phyloP scores from a whole-genome alignment of 2,888 invertebrate genomes.

The Lacanobia oleracea region DNA sequence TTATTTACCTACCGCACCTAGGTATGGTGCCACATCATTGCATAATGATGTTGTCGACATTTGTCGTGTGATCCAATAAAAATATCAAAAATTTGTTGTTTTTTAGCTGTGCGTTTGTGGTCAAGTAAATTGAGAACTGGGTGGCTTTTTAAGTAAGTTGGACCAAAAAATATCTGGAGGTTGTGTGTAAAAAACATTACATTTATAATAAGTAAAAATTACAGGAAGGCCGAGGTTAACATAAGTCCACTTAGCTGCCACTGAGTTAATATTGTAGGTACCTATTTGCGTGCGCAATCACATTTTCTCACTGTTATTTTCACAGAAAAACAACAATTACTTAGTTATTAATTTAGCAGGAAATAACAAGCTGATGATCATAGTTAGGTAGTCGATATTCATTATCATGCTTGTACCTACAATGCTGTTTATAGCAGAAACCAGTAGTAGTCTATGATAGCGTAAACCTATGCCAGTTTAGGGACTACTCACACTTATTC shows the following conservation, averaged over 20 bases:
- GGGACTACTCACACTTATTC: too few relatives aligned
- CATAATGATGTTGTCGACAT: too few relatives aligned
- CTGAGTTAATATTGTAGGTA: slow-evolving; percentile 2
- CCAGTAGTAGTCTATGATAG: too few relatives aligned
- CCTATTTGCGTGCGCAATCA: not conserved
- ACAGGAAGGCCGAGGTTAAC: slow-evolving; percentile 10
- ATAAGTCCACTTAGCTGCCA: not conserved
- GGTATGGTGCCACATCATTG: too few relatives aligned
- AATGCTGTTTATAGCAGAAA: not conserved
- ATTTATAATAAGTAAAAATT: slow-evolving; percentile 8
- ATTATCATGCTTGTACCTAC: not conserved
- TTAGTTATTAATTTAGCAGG: slow-evolving; percentile 6
- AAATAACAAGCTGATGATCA: slow-evolving; percentile 29
- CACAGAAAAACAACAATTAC: slow-evolving; percentile 23
- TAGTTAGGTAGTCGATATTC: slow-evolving; percentile 18
- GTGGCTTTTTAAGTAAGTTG: not conserved
- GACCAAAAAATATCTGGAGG: not conserved
- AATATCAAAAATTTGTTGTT: not conserved
- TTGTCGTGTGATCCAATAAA: too few relatives aligned
- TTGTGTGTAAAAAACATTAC: not conserved
- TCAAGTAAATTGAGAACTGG: not conserved
- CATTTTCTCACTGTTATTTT: slow-evolving; percentile 27
- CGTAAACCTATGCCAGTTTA: too few relatives aligned
- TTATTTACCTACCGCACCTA: too few relatives aligned
- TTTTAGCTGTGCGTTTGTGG: not conserved